phyloP scores from a whole-genome alignment of 2,113 vertebrate genomes.

The Burhinus oedicnemus region DNA sequence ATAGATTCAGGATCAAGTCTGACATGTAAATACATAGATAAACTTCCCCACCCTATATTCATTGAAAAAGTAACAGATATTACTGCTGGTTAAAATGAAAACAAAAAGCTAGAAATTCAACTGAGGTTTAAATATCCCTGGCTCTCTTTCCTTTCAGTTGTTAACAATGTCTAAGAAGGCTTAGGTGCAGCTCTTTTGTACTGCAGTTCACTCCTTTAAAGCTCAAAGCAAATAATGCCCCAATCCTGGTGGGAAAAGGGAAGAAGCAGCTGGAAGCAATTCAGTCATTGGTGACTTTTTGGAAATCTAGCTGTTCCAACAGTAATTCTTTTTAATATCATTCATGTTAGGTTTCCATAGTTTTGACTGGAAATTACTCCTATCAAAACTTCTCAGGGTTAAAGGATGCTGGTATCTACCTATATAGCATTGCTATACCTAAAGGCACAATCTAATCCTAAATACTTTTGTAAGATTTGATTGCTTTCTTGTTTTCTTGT shows the following conservation, averaged over 20 bases:
- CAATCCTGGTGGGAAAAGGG: not conserved
- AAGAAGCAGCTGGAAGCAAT: not conserved
- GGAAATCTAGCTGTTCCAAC: not conserved
- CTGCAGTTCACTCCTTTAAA: not conserved
- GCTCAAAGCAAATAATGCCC: not conserved
- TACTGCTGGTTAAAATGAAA: not conserved
- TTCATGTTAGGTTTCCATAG: not conserved
- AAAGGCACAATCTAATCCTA: not conserved
- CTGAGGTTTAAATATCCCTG: not conserved
- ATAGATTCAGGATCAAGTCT: not conserved
- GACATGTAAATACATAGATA: not conserved
- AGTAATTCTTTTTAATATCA: not conserved
- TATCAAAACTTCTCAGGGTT: not conserved
- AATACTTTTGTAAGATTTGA: not conserved
- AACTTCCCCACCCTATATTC: not conserved
- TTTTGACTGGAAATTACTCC: not conserved
- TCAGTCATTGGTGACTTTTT: not conserved
- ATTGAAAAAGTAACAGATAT: not conserved
- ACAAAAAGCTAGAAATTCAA: not conserved
- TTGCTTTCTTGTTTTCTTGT: not conserved
- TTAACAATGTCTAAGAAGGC: not conserved
- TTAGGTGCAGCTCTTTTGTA: not conserved
- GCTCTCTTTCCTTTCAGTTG: not conserved
- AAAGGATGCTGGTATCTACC: not conserved
- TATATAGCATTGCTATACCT: not conserved